Evolutionary conservation across 2,797 vertebrate species (phyloP).

Genomic region (Cephalopachus bancanus): DNA sequence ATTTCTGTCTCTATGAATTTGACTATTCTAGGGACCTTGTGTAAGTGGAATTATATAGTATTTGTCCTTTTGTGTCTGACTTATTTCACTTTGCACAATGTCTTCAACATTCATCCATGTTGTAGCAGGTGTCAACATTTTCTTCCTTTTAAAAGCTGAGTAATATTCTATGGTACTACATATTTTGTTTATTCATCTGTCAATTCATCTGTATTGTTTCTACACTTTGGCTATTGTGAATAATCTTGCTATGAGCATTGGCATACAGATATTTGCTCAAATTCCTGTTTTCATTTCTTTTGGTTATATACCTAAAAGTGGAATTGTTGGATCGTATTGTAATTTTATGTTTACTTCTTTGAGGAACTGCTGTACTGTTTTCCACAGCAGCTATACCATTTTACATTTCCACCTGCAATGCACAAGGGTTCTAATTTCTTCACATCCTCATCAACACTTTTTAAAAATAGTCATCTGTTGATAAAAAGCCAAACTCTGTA

Average conservation of each 20-base stretch:
- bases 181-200: neutral
- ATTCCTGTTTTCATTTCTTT: neutral
- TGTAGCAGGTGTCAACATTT: too few species aligned
- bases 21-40: neutral
- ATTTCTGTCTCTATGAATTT: neutral
- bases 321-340: neutral
- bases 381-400: fast-evolving
- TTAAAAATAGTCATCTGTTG: too few species aligned
- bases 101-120: neutral
- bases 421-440: neutral
- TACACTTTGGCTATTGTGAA: neutral
- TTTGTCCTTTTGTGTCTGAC: neutral
- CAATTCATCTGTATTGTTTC: neutral
- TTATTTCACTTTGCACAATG: neutral
- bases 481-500: too few species aligned
- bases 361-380: neutral
- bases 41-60: fast-evolving
- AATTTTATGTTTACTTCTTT: neutral
- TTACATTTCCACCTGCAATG: neutral
- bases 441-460: neutral
- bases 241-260: neutral
- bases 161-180: fast-evolving
- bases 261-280: too few species aligned
- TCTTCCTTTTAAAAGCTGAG: neutral
- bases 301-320: fast-evolving